Conservation (phyloP, 2,113 vertebrate genomes). For the Peromyscus maniculatus region DNA sequence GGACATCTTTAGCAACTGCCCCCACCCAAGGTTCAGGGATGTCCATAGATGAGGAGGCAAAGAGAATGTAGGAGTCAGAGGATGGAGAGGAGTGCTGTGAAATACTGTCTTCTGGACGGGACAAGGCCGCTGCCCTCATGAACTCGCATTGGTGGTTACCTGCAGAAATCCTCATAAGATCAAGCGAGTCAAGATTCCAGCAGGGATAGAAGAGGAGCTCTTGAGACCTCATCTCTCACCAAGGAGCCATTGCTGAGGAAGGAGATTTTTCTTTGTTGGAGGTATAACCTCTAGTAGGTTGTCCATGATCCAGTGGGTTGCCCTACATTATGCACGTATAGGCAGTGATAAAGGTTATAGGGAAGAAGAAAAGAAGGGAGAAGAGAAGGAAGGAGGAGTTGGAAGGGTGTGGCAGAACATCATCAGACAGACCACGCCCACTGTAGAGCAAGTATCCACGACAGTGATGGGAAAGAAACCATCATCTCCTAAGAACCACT, state of each 20-base stretch:
- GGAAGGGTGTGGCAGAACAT: neutral
- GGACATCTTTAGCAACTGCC: neutral
- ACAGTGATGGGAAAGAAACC: neutral
- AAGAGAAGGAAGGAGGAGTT: neutral
- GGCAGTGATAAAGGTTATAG: neutral
- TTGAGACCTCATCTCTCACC: too few species aligned
- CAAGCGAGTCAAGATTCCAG: neutral
- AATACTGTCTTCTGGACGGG: neutral
- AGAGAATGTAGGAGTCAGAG: neutral
- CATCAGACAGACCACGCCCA: neutral
- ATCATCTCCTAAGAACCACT: neutral
- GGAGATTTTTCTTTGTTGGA: neutral
- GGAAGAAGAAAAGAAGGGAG: neutral
- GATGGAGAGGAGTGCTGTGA: neutral
- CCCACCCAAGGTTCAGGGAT: neutral
- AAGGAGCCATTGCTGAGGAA: neutral
- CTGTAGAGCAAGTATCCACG: neutral
- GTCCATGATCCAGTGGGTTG: neutral
- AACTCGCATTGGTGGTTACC: neutral
- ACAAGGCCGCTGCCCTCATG: fast-evolving
- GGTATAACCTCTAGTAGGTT: neutral
- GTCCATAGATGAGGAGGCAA: too few species aligned
- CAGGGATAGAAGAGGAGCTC: neutral
- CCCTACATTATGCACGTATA: too few species aligned
- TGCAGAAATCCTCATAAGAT: neutral